phyloP scores from a whole-genome alignment of 2,797 vertebrate species.

The Sebastolobus altivelis region DNA sequence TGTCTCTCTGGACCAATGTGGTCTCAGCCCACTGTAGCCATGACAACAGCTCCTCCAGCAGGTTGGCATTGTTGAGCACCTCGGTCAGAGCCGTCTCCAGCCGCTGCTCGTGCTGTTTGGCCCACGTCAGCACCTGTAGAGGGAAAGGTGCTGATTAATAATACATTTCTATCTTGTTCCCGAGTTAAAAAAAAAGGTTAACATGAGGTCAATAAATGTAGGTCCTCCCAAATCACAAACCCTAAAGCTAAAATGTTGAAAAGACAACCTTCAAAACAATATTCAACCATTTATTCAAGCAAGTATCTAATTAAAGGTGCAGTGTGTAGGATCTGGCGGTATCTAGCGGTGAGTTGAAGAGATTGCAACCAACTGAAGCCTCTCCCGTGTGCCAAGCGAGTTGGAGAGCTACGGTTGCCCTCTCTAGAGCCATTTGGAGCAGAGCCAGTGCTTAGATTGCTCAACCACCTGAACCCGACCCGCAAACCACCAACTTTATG shows the following conservation, averaged over 20 bases:
- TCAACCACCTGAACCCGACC: no score
- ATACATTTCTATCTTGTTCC: not conserved
- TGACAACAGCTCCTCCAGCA: conserved; percentile 95
- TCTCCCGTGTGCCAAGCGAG: no score
- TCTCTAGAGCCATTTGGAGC: no score
- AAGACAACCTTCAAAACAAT: not conserved
- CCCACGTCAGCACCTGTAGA: conserved; percentile 93
- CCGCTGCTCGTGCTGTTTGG: conserved; percentile 97
- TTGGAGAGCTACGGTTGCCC: no score
- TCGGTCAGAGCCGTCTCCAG: conserved; percentile 92
- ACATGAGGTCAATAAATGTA: not conserved
- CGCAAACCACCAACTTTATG: no score
- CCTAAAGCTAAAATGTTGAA: not conserved
- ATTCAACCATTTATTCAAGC: not conserved
- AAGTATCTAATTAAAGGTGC: not conserved
- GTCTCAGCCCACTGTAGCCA: conserved; percentile 98
- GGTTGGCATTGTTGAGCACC: conserved; percentile 93
- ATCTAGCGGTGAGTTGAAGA: no score
- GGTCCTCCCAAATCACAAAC: not conserved
- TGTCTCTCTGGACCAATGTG: conserved; percentile 93
- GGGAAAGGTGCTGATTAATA: not conserved
- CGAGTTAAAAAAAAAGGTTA: not conserved
- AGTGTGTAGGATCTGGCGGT: no score
- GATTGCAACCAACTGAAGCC: no score
- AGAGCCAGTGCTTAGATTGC: no score